Base-by-base conservation (phyloP, 2,113 vertebrate species). In the Zosterops hypoxanthus region DNA sequence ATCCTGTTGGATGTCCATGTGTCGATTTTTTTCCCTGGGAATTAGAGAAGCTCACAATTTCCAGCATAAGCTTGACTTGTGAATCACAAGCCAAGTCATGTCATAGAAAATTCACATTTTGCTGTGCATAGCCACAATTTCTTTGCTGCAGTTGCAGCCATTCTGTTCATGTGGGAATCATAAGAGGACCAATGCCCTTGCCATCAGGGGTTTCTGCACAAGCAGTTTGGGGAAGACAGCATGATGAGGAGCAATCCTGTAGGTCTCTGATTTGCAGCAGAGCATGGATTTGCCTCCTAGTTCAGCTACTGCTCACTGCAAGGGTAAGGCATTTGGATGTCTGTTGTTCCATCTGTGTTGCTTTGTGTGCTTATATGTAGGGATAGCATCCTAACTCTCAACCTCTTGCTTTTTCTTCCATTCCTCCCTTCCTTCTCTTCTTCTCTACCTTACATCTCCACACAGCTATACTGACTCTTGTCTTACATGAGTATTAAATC, bases 161-260 rank as follows among this genome's bases (percentile, higher is more conserved):
- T 86, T 88, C 9, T 59, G 8, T 80, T 72, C 8, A 19, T 6
- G 4, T 49, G 8, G 11, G 53, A 55, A 23, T 8, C 49, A 8
- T 3, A 24, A 42, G 29, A 82, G 82, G 12, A 36, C 29, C 50
- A 53, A 28, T 10, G 9, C 3, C 21, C 21, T 33, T 49, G 41
- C 5, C 16, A 12, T 12, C 0, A 1, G 12, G 8, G 5, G 1
- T 31, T 46, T 42, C 34, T 33, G 28, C 24, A 71, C 6, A 49
- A 21, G 14, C 15, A 36, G 10, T 79, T 3, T 82, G 26, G 15
- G 50, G 28, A 69, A 25, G 22, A 53, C 23, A 69, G 19, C 22
- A 53, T 10, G 12, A 63, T 0, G 0, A 84, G 41, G 21, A 61
- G 6, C 0, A 2, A 36, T 57, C 49, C 21, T 71, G 25, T 28